These are phyloP conservation scores for Apogon hyalosoma DNA, from an alignment of 2,797 vertebrate species.

Conservation along the genomic window DNA sequence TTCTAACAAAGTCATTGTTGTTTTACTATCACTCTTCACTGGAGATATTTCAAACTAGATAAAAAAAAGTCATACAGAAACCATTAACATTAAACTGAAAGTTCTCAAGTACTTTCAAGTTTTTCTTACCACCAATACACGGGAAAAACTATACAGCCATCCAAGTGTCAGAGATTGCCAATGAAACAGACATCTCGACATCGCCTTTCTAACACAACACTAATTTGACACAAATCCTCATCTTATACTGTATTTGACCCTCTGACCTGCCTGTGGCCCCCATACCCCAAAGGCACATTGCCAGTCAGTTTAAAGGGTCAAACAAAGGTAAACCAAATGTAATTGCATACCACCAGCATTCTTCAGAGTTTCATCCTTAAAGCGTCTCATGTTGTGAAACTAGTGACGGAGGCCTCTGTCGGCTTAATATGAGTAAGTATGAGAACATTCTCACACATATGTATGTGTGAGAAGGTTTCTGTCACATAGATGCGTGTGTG, in stretches of 20 bases:
- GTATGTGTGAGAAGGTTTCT: conserved; percentile 39
- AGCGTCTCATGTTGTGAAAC: conserved; percentile 66
- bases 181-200: conserved; percentile 51
- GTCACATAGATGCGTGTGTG: conserved; percentile 26
- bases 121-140: conserved; percentile 8
- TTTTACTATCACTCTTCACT: not conserved
- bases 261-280: conserved; percentile 63
- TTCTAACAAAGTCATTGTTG: not conserved
- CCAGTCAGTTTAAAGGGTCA: conserved; percentile 83
- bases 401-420: conserved; percentile 55
- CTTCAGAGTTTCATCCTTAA: conserved; percentile 71
- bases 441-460: conserved; percentile 45
- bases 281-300: conserved; percentile 74
- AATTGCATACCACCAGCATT: conserved; percentile 77
- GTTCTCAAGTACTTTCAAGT: conserved; percentile 11
- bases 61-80: not conserved
- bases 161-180: conserved; percentile 35
- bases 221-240: conserved; percentile 82
- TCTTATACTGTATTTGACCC: conserved; percentile 80
- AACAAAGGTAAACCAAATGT: conserved; percentile 75
- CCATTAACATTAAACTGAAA: not conserved
- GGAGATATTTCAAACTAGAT: not conserved
- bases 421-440: conserved; percentile 27
- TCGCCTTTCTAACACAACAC: conserved; percentile 61
- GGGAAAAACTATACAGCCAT: conserved; percentile 22